phyloP scores from a whole-genome alignment of 2,113 vertebrate genomes.

The Motacilla tschutschensis region DNA sequence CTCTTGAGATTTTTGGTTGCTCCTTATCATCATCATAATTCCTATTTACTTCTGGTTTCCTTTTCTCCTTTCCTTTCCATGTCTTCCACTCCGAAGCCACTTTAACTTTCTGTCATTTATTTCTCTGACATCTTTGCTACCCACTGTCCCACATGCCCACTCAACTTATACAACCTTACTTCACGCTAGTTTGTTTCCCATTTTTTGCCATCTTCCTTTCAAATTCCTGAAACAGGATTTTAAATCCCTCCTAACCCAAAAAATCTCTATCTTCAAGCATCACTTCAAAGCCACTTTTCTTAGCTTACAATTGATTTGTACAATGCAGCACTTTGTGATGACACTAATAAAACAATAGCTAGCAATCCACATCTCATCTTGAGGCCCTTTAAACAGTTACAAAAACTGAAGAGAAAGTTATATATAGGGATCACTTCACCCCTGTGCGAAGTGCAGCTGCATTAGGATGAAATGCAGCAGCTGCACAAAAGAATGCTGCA shows the following conservation, averaged over 20 bases:
- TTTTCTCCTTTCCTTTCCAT: not conserved
- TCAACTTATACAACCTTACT: not conserved
- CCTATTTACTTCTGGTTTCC: not conserved
- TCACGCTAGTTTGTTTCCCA: not conserved
- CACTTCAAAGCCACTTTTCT: not conserved
- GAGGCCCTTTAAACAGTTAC: conserved; percentile 18
- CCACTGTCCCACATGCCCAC: not conserved
- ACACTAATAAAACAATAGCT: conserved; percentile 40
- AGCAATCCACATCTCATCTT: conserved; percentile 14
- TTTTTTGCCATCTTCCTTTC: not conserved
- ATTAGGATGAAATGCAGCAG: conserved; percentile 53
- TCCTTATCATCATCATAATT: not conserved
- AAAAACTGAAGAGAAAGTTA: conserved; percentile 49
- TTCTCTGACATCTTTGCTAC: not conserved
- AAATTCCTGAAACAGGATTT: not conserved
- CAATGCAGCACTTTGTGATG: conserved; percentile 1
- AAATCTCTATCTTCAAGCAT: not conserved
- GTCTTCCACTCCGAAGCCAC: not conserved
- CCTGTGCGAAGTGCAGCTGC: conserved; percentile 40
- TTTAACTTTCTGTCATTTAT: not conserved
- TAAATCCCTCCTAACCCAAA: not conserved
- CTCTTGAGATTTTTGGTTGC: not conserved
- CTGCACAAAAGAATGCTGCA: conserved; percentile 18
- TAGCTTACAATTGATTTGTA: conserved; percentile 32
- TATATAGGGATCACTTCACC: conserved; percentile 33